Percentiles rank a stretch among this genome's conserved stretches.
Evolutionary conservation across 2,888 invertebrate genomes (phyloP).

Genomic region (Epinotia brunnichana): DNA sequence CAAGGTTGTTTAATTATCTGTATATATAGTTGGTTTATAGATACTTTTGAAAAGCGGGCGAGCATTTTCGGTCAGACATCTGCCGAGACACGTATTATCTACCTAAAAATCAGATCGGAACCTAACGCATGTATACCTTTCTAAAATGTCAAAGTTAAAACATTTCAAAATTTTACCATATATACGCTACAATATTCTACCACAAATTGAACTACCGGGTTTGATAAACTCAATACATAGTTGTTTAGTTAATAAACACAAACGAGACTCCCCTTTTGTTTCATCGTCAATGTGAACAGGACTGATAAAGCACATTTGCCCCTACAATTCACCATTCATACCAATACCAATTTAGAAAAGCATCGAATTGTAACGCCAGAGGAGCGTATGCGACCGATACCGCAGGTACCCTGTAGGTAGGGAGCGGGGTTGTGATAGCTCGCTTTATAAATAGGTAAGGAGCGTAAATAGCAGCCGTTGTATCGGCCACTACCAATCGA

Average conservation of each 20-base stretch:
- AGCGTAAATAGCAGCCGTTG: slow-evolving; percentile 81
- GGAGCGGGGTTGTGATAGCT: slow-evolving; percentile 64
- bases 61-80: not conserved
- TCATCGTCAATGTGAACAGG: slow-evolving; percentile 16
- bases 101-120: no score
- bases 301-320: slow-evolving; percentile 8
- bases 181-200: not conserved
- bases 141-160: not conserved
- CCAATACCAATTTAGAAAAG: slow-evolving; percentile 33
- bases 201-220: slow-evolving; percentile 8
- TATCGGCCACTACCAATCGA: slow-evolving; percentile 81
- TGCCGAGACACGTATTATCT: no score
- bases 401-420: slow-evolving; percentile 69
- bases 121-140: no score
- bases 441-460: slow-evolving; percentile 82
- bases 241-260: slow-evolving; percentile 19
- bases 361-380: slow-evolving; percentile 46
- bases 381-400: slow-evolving; percentile 55
- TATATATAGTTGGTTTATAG: no score
- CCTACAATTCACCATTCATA: slow-evolving; percentile 24
- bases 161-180: no score
- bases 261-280: slow-evolving; percentile 23
- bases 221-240: slow-evolving; percentile 22
- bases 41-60: not conserved
- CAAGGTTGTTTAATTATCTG: not conserved